Conservation (phyloP, 2,113 vertebrate genomes). For the Gymnocephalus cernua region DNA sequence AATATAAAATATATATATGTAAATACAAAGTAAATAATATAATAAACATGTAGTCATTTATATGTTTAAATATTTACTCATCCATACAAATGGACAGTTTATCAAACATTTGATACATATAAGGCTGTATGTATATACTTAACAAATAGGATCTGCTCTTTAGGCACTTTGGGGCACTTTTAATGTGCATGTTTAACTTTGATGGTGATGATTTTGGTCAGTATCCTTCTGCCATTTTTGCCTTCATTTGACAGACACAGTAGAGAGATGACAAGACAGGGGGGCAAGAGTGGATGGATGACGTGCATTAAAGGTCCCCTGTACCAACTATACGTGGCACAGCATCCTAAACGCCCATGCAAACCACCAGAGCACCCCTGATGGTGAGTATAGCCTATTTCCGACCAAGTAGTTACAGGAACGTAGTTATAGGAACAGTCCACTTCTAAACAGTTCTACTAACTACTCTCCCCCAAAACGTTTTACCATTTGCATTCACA, state of each 20-base stretch:
- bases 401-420: too few species aligned
- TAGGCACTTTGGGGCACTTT: not conserved
- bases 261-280: not conserved
- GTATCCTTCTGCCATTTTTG: not conserved
- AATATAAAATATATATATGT: constrained; percentile 21
- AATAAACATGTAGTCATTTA: constrained; percentile 24
- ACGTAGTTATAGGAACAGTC: too few species aligned
- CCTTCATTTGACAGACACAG: not conserved
- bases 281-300: not conserved
- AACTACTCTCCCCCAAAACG: too few species aligned
- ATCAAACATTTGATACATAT: not conserved
- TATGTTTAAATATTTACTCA: constrained; percentile 12
- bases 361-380: not conserved
- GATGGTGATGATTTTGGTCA: not conserved
- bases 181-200: not conserved
- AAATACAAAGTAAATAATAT: constrained; percentile 30
- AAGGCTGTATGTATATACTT: not conserved
- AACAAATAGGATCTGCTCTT: not conserved
- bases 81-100: constrained; percentile 11
- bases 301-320: not conserved
- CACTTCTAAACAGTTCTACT: too few species aligned
- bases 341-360: not conserved
- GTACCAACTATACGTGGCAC: not conserved
- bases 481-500: too few species aligned
- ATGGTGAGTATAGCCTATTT: too few species aligned